phyloP scores from a whole-genome alignment of 2,113 vertebrate genomes.

The Solenodon paradoxus region DNA sequence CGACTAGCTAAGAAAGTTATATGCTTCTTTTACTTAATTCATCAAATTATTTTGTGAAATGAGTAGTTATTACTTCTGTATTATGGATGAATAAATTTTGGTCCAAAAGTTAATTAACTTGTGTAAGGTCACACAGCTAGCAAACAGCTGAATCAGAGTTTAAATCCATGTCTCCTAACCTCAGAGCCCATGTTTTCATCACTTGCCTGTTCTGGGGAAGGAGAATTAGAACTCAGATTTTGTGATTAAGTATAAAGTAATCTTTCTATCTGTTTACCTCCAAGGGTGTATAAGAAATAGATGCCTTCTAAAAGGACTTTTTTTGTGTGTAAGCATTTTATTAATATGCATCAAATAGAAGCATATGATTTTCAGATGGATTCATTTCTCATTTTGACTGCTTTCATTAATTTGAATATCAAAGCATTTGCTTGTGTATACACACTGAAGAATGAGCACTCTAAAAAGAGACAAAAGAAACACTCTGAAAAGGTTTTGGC shows the following conservation, averaged over 20 bases:
- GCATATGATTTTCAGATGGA: conserved; percentile 62
- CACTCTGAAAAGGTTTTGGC: conserved; percentile 60
- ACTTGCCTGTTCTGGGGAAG: neutral
- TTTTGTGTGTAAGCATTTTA: conserved; percentile 33
- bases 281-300: neutral
- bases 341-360: conserved; percentile 55
- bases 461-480: conserved; percentile 62
- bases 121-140: neutral
- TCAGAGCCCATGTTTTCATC: neutral
- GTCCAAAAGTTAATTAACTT: neutral
- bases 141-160: neutral
- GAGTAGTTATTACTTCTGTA: neutral
- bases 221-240: neutral
- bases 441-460: conserved; percentile 56
- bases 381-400: conserved; percentile 58
- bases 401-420: conserved; percentile 76
- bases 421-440: conserved; percentile 69
- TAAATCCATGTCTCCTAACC: neutral
- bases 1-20: neutral
- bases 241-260: conserved; percentile 26
- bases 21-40: neutral
- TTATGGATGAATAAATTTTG: conserved; percentile 19
- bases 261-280: neutral
- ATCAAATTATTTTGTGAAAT: conserved; percentile 46
- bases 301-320: neutral